Conservation (phyloP, 2,113 vertebrate genomes). For the Galemys pyrenaicus region DNA sequence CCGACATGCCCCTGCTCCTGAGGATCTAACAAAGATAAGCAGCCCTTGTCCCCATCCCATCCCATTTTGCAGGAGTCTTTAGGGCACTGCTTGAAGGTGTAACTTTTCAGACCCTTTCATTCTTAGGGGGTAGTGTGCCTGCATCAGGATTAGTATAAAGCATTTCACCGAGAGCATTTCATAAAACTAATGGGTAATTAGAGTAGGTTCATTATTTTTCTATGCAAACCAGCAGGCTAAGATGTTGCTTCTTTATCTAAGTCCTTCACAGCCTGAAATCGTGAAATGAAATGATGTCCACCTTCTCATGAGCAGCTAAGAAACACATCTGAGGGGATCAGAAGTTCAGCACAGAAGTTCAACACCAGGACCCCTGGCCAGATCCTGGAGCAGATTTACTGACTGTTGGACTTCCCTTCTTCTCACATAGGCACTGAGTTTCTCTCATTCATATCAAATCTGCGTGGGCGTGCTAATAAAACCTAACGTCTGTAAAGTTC, state of each 20-base stretch:
- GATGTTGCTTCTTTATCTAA: background rate
- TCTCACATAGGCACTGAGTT: background rate
- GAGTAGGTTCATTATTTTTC: conserved; percentile 11
- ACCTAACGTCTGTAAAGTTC: background rate
- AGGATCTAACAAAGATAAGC: background rate
- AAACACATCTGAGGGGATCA: background rate
- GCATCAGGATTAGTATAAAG: background rate
- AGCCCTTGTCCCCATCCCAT: background rate
- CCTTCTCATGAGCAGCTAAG: background rate
- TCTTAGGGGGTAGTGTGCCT: background rate
- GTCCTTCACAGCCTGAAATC: background rate
- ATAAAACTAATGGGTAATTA: conserved; percentile 23
- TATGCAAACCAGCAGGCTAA: background rate
- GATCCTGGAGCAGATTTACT: background rate
- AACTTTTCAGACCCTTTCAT: background rate
- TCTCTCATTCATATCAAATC: background rate
- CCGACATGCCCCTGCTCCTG: rapidly evolving
- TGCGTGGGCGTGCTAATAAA: background rate
- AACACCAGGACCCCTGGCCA: background rate
- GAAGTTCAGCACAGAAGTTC: background rate
- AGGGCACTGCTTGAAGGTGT: background rate
- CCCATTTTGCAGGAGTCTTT: background rate
- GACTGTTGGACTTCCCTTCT: conserved; percentile 48
- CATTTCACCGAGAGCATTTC: conserved; percentile 9
- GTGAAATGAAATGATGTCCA: background rate